Evolutionary conservation across 2,797 vertebrate genomes (phyloP).

Genomic region (Centropyge bicolor): DNA sequence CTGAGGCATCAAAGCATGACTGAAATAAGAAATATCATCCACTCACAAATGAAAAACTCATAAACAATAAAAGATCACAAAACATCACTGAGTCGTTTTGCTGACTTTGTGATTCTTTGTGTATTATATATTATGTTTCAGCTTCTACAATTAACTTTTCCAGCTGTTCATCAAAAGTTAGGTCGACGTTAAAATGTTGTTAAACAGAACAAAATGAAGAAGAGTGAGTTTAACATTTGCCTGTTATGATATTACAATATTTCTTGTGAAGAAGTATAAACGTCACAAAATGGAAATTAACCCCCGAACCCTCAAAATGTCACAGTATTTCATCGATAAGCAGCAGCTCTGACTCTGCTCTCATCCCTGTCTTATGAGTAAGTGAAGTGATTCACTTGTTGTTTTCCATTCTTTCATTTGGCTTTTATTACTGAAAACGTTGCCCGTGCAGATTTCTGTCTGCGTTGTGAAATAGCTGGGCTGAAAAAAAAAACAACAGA

Average conservation of each 20-base stretch:
- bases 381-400: constrained; percentile 12
- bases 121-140: neutral
- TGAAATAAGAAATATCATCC: too few relatives aligned
- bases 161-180: neutral
- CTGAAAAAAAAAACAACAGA: neutral
- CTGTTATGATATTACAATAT: too few relatives aligned
- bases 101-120: neutral
- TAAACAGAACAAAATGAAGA: neutral
- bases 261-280: neutral
- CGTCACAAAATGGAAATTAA: neutral
- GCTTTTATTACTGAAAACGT: neutral
- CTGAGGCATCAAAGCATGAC: neutral
- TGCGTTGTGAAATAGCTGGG: constrained; percentile 21
- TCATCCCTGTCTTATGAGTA: neutral
- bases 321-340: neutral
- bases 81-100: neutral
- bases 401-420: constrained; percentile 25
- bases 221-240: neutral
- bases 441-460: constrained; percentile 11
- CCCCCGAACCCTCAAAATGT: neutral
- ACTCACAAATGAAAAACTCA: neutral
- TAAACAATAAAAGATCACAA: neutral
- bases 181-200: neutral
- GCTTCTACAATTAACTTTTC: neutral
- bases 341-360: neutral